Conservation (phyloP, 2,888 invertebrate genomes). For the Scaptomyza flava region DNA sequence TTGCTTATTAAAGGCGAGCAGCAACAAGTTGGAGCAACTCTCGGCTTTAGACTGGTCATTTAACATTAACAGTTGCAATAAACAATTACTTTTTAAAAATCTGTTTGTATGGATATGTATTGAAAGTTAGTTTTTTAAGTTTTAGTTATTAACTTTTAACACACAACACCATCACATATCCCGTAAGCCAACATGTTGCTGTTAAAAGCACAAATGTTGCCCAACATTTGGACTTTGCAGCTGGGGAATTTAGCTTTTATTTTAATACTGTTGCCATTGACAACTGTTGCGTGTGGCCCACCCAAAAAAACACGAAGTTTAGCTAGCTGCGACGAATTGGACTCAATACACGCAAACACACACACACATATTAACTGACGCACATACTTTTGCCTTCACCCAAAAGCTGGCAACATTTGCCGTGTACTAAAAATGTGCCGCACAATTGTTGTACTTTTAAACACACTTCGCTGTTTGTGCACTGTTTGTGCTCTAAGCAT, state of each 20-base stretch:
- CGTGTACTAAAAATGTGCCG: slow-evolving; percentile 68
- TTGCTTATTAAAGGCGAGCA: slow-evolving; percentile 27
- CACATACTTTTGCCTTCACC: not conserved
- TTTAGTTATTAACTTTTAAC: too few relatives aligned
- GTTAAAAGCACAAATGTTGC: too few relatives aligned
- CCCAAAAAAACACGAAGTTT: slow-evolving; percentile 31
- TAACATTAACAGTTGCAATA: not conserved
- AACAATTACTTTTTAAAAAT: too few relatives aligned
- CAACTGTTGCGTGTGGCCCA: slow-evolving; percentile 68
- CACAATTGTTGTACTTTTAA: slow-evolving; percentile 71
- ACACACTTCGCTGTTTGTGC: slow-evolving; percentile 47
- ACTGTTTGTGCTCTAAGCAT: slow-evolving; percentile 42
- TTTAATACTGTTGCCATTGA: slow-evolving; percentile 40
- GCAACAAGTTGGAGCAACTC: slow-evolving; percentile 51
- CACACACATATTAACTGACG: not conserved
- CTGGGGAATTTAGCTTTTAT: slow-evolving; percentile 17
- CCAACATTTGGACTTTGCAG: slow-evolving; percentile 4
- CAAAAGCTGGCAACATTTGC: slow-evolving; percentile 44
- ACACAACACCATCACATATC: too few relatives aligned
- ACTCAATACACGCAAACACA: slow-evolving; percentile 23
- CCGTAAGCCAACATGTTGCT: too few relatives aligned
- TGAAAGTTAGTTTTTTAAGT: too few relatives aligned
- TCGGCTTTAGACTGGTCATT: not conserved
- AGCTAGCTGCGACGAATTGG: slow-evolving; percentile 9
- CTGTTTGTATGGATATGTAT: too few relatives aligned